These are phyloP conservation scores for Oscheius sp. DNA, from an alignment of 2,888 invertebrate species.

Conservation along the genomic window DNA sequence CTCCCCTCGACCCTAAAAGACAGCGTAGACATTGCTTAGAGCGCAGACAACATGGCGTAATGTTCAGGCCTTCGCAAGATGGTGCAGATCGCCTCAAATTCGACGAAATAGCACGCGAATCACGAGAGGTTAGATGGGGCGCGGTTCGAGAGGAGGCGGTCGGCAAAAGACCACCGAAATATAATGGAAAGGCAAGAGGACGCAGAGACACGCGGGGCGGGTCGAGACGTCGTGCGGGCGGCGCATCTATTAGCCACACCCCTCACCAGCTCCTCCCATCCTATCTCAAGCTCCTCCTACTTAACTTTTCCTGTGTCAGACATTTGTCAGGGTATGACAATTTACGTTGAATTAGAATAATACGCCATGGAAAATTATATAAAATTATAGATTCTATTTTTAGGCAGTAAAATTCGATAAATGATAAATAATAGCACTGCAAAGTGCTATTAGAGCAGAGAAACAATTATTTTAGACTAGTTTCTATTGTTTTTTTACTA, in stretches of 20 bases:
- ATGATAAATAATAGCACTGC: neutral
- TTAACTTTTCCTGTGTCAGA: constrained; percentile 5
- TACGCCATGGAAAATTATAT: too few relatives aligned
- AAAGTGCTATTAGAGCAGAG: neutral
- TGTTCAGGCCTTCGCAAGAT: neutral
- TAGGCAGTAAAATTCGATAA: too few relatives aligned
- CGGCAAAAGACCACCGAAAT: constrained; percentile 6
- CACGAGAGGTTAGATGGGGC: neutral
- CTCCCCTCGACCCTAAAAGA: constrained; percentile 3
- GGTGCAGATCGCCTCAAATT: neutral
- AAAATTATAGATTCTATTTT: too few relatives aligned
- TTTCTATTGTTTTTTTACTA: too few relatives aligned
- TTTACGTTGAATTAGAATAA: too few relatives aligned
- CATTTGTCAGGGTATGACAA: too few relatives aligned
- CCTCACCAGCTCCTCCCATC: constrained; percentile 36
- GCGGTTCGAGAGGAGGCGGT: constrained; percentile 5
- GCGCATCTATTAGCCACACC: constrained; percentile 34
- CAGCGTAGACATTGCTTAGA: neutral
- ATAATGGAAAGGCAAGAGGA: neutral
- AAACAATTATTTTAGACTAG: too few relatives aligned
- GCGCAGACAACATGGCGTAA: neutral
- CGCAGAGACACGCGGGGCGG: constrained; percentile 25
- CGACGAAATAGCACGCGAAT: neutral
- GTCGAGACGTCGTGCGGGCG: constrained; percentile 34
- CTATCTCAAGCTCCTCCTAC: constrained; percentile 24